Evolutionary conservation across 2,888 invertebrate species (phyloP).

Genomic region (Aphodius granarius): DNA sequence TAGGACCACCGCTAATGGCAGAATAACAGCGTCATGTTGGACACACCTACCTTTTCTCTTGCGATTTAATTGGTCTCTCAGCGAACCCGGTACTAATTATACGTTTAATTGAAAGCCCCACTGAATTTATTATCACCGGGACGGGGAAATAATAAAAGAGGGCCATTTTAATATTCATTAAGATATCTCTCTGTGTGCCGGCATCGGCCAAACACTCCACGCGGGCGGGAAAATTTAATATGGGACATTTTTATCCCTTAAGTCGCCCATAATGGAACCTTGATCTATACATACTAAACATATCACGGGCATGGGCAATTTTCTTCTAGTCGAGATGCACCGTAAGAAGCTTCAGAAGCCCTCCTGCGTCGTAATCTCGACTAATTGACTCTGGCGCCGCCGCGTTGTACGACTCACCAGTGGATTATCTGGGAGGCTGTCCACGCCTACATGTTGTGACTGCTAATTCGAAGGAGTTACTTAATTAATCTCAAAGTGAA

Average conservation of each 20-base stretch:
- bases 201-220: not conserved
- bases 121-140: not conserved
- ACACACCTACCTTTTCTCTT: not conserved
- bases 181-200: not conserved
- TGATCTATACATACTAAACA: not conserved
- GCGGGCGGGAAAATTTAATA: not conserved
- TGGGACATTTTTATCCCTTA: not conserved
- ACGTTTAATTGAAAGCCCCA: not conserved
- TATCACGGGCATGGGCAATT: not conserved
- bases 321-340: not conserved
- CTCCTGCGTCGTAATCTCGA: not conserved
- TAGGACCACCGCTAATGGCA: not conserved
- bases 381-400: not conserved
- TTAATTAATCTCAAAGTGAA: not conserved
- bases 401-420: not conserved
- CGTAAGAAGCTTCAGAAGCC: not conserved
- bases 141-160: not conserved
- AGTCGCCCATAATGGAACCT: not conserved
- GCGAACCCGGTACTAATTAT: not conserved
- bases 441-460: not conserved
- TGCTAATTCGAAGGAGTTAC: not conserved
- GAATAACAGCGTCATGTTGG: not conserved
- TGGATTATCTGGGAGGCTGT: not conserved
- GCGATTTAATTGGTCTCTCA: not conserved
- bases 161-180: not conserved